These are phyloP conservation scores for Drosophila greeni DNA, from an alignment of 2,888 invertebrate species.

Conservation along the genomic window DNA sequence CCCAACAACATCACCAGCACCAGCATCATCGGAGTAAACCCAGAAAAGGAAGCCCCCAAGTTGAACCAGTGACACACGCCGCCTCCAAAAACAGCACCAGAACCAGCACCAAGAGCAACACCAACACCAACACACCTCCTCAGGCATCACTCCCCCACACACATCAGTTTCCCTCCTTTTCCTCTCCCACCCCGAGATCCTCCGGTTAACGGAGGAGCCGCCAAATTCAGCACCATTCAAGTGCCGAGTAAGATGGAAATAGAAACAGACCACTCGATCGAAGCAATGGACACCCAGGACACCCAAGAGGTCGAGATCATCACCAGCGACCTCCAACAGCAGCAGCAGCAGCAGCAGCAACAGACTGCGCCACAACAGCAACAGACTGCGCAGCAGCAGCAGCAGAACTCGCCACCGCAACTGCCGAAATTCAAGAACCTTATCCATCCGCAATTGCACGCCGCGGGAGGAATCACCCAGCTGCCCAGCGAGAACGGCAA, in stretches of 20 bases:
- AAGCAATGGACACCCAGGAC: constrained; percentile 79
- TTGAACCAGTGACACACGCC: constrained; percentile 6
- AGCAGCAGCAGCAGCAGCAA: constrained; percentile 71
- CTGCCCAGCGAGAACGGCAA: constrained; percentile 76
- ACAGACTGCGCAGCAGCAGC: constrained; percentile 45
- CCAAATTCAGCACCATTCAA: constrained; percentile 36
- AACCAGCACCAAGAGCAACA: neutral
- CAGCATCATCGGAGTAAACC: neutral
- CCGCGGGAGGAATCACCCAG: constrained; percentile 53
- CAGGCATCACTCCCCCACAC: neutral
- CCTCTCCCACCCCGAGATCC: constrained; percentile 2
- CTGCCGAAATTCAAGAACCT: constrained; percentile 67
- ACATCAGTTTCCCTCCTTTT: neutral
- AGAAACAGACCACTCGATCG: constrained; percentile 78
- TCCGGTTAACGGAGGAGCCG: constrained; percentile 22
- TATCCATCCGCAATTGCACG: constrained; percentile 60
- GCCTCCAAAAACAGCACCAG: neutral
- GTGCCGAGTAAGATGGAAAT: constrained; percentile 75
- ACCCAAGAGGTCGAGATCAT: constrained; percentile 78
- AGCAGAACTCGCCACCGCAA: constrained; percentile 60
- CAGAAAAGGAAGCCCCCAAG: neutral
- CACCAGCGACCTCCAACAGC: constrained; percentile 73
- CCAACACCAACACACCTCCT: neutral
- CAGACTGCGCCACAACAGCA: constrained; percentile 43
- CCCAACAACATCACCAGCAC: neutral